Evolutionary conservation across 2,113 vertebrate genomes (phyloP).

Genomic region (Cyrtonyx montezumae): DNA sequence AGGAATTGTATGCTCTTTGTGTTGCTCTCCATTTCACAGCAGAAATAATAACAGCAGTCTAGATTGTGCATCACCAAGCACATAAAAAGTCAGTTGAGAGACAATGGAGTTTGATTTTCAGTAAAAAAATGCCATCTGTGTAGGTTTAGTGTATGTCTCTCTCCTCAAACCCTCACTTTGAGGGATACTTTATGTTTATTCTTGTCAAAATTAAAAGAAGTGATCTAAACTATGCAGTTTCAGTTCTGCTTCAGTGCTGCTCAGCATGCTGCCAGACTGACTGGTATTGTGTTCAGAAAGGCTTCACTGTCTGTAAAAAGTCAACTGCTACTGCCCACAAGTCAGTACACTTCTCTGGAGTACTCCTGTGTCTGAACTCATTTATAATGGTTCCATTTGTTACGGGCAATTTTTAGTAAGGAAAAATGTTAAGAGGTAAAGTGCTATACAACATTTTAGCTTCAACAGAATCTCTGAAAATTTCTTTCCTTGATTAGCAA

Average conservation of each 20-base stretch:
- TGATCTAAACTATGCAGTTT: not conserved
- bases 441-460: not conserved
- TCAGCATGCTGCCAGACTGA: not conserved
- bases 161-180: rapidly evolving
- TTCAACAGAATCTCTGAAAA: not conserved
- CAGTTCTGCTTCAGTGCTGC: not conserved
- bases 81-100: not conserved
- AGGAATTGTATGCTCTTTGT: not conserved
- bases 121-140: not conserved
- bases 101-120: not conserved
- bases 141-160: not conserved
- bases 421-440: not conserved
- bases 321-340: not conserved
- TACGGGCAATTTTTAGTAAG: not conserved
- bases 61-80: not conserved
- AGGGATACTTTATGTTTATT: not conserved
- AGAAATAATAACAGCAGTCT: not conserved
- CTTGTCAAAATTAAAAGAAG: not conserved
- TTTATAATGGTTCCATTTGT: not conserved
- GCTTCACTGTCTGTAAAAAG: not conserved
- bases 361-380: not conserved
- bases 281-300: not conserved
- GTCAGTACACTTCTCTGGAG: not conserved
- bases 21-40: not conserved
- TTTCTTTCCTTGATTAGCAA: not conserved